phyloP scores from a whole-genome alignment of 2,113 vertebrate genomes.

The Stictonetta naevosa region DNA sequence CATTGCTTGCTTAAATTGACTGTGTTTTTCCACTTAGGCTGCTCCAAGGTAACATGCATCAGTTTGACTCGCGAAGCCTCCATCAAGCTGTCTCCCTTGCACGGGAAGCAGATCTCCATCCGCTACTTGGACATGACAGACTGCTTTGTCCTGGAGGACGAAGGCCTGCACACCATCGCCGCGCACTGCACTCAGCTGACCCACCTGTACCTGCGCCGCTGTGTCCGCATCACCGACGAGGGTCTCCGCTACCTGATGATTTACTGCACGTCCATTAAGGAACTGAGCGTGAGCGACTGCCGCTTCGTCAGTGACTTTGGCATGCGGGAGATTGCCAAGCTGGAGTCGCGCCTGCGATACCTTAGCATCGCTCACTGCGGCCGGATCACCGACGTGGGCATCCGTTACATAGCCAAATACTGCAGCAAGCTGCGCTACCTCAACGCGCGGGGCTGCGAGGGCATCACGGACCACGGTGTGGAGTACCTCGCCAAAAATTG shows the following conservation, averaged over 20 bases:
- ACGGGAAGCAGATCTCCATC: slow-evolving; percentile 94
- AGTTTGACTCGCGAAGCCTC: slow-evolving; percentile 92
- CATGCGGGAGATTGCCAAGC: slow-evolving; percentile 92
- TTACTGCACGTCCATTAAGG: slow-evolving; percentile 90
- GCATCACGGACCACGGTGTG: slow-evolving; percentile 95
- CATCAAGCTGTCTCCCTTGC: slow-evolving; percentile 88
- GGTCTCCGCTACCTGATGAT: slow-evolving; percentile 93
- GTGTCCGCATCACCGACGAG: slow-evolving; percentile 92
- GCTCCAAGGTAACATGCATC: slow-evolving; percentile 98
- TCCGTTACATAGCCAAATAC: slow-evolving; percentile 97
- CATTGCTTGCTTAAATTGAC: neutral
- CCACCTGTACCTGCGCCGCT: slow-evolving; percentile 96
- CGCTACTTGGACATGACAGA: slow-evolving; percentile 98
- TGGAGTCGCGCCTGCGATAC: slow-evolving; percentile 93
- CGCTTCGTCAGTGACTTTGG: slow-evolving; percentile 94
- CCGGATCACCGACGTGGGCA: slow-evolving; percentile 94
- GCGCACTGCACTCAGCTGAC: slow-evolving; percentile 96
- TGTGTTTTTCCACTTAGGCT: slow-evolving; percentile 81
- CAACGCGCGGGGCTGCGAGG: slow-evolving; percentile 96
- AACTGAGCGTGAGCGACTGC: slow-evolving; percentile 97
- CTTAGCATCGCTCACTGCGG: slow-evolving; percentile 96
- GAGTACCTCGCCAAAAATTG: slow-evolving; percentile 95
- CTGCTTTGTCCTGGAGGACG: slow-evolving; percentile 95
- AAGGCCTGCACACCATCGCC: slow-evolving; percentile 94
- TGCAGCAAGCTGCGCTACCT: slow-evolving; percentile 97